Evolutionary conservation across 2,113 vertebrate genomes (phyloP).

Genomic region (Anguilla japonica): DNA sequence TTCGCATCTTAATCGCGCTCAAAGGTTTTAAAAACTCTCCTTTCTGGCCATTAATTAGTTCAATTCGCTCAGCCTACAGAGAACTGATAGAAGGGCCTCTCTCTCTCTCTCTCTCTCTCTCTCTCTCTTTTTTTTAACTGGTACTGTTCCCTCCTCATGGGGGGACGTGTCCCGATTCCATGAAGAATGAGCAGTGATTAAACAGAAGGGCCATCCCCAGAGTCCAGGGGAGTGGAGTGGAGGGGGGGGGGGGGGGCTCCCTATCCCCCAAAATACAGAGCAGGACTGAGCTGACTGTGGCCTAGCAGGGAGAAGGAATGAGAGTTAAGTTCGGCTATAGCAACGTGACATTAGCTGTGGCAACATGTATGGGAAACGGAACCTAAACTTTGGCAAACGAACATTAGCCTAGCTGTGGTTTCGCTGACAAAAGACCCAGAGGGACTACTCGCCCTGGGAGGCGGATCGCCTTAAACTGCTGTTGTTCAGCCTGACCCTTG

Average conservation of each 20-base stretch:
- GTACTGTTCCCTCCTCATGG: not conserved
- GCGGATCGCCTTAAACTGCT: not conserved
- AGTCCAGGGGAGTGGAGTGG: not conserved
- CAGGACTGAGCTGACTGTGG: not conserved
- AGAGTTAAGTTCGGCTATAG: not conserved
- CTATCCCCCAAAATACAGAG: not conserved
- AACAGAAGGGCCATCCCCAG: not conserved
- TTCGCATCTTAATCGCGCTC: not conserved
- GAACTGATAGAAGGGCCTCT: not conserved
- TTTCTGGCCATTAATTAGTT: not conserved
- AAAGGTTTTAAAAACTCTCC: not conserved
- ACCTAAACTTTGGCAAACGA: not conserved
- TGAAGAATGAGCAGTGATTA: not conserved
- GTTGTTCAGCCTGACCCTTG: not conserved
- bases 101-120: not conserved
- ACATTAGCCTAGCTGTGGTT: not conserved
- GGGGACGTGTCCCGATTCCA: not conserved
- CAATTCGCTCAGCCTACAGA: not conserved
- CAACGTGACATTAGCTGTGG: not conserved
- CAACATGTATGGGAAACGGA: not conserved
- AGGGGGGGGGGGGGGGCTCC: not conserved
- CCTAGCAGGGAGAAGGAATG: not conserved
- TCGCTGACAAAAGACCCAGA: not conserved
- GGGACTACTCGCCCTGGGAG: not conserved
- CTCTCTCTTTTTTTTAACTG: not conserved